Percentiles rank a stretch among this genome's conserved stretches.
These are phyloP conservation scores for Baryphthengus martii DNA, from an alignment of 2,113 vertebrate genomes.

Conservation along the genomic window DNA sequence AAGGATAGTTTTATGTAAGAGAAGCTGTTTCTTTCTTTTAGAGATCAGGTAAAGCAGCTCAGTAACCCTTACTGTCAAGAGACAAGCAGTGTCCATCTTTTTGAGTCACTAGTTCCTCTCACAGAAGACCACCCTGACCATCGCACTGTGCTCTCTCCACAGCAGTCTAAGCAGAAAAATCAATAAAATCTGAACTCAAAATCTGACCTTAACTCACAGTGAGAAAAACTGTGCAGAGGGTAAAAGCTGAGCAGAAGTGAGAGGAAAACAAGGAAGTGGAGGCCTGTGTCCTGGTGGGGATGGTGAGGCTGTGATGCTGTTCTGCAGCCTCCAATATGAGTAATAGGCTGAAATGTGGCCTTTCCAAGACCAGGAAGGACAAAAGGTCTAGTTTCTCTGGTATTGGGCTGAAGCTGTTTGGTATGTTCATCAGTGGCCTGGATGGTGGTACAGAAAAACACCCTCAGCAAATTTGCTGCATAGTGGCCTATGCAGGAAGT, in stretches of 20 bases:
- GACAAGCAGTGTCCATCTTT: not conserved
- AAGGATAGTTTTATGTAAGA: not conserved
- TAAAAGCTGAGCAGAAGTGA: not conserved
- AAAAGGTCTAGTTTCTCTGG: not conserved
- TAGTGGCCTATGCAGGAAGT: not conserved
- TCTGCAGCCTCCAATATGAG: not conserved
- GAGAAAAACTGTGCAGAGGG: not conserved
- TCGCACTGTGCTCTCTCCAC: rapidly evolving
- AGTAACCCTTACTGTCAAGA: not conserved
- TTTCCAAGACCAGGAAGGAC: not conserved
- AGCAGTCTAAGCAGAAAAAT: not conserved
- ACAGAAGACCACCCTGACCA: not conserved
- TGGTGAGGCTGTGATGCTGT: not conserved
- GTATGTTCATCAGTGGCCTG: not conserved
- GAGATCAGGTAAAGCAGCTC: not conserved
- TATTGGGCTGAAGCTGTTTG: not conserved
- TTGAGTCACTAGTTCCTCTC: rapidly evolving
- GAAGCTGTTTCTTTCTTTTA: not conserved
- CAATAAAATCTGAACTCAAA: not conserved
- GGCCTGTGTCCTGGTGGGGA: not conserved
- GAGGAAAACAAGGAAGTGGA: not conserved
- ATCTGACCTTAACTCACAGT: not conserved
- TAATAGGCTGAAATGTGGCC: not conserved
- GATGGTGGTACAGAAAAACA: not conserved
- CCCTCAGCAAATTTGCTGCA: not conserved